Conservation (phyloP, 2,113 vertebrate species). For the Hiodon alosoides region DNA sequence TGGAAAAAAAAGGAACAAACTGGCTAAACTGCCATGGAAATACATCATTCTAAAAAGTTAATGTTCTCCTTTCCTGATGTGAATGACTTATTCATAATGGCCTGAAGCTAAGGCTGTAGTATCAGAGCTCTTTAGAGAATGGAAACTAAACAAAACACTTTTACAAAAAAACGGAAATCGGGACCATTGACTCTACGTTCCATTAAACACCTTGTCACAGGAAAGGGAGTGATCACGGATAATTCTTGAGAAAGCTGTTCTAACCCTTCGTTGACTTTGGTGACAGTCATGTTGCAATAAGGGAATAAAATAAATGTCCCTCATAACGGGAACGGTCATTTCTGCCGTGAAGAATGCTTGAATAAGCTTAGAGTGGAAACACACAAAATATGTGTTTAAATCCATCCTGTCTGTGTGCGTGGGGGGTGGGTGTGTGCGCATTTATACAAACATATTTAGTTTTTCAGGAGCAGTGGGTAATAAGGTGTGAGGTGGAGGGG, state of each 20-base stretch:
- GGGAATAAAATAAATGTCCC: constrained; percentile 20
- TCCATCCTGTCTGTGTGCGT: background rate
- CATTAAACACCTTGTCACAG: background rate
- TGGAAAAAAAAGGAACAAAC: background rate
- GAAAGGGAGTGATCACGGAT: background rate
- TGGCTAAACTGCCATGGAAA: background rate
- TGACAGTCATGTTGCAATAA: constrained; percentile 32
- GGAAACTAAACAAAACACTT: constrained; percentile 25
- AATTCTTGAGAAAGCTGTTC: constrained; percentile 8
- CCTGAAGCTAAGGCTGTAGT: constrained; percentile 16
- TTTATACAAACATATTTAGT: background rate
- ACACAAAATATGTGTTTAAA: background rate
- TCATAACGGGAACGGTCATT: background rate
- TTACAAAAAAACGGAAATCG: constrained; percentile 14
- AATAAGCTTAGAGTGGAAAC: background rate
- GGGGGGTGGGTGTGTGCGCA: background rate
- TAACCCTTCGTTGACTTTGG: constrained; percentile 21
- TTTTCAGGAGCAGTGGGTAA: no score
- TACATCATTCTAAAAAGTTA: background rate
- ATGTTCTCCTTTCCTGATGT: constrained; percentile 9
- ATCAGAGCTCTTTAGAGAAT: constrained; percentile 16
- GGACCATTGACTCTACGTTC: no score
- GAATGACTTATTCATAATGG: constrained; percentile 17
- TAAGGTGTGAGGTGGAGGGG: no score
- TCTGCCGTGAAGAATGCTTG: constrained; percentile 18